phyloP scores from a whole-genome alignment of 2,113 vertebrate species.

The Acrocephalus arundinaceus region DNA sequence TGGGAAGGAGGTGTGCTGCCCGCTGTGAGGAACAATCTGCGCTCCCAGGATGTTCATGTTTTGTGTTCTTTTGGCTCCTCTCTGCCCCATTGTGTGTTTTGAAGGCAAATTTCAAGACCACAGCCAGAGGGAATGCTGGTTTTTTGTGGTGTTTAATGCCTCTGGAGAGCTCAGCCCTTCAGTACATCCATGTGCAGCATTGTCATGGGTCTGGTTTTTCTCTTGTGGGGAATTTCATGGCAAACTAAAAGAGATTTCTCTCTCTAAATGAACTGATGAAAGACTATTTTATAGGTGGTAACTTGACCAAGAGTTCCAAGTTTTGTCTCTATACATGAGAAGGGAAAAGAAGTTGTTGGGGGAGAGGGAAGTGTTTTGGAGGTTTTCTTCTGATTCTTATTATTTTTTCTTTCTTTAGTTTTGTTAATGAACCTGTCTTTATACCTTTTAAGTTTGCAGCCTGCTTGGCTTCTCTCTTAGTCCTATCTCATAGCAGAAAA shows the following conservation, averaged over 20 bases:
- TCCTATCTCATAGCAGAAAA: background rate
- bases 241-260: background rate
- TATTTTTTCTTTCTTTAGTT: background rate
- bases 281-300: background rate
- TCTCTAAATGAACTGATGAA: background rate
- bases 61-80: background rate
- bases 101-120: background rate
- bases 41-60: background rate
- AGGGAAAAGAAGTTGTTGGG: background rate
- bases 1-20: background rate
- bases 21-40: background rate
- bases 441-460: background rate
- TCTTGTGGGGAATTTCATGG: background rate
- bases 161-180: background rate
- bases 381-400: background rate
- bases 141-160: background rate
- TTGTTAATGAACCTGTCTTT: background rate
- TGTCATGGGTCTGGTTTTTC: background rate
- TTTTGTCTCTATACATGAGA: background rate
- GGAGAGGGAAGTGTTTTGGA: background rate
- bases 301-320: background rate
- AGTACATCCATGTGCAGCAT: background rate
- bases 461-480: background rate
- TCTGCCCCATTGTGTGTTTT: background rate
- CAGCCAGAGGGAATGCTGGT: background rate